Conservation (phyloP, 2,797 vertebrate species). For the Gymnoscopelus microlampas region DNA sequence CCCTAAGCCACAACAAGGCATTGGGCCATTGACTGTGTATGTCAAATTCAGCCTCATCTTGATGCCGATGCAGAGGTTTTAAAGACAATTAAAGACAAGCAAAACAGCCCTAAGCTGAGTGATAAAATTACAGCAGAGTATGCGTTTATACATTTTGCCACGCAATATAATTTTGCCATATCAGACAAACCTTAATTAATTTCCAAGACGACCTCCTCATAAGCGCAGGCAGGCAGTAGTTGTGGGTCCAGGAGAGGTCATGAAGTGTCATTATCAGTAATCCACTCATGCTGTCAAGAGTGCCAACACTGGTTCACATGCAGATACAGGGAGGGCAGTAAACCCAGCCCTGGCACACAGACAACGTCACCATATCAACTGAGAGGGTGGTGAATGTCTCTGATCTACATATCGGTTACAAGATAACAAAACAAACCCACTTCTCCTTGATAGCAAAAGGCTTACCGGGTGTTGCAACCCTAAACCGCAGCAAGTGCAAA, state of each 20-base stretch:
- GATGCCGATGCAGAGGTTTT: too few species aligned
- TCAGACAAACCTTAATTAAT: too few species aligned
- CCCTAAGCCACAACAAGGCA: too few species aligned
- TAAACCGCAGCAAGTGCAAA: slow-evolving; percentile 48
- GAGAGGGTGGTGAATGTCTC: too few species aligned
- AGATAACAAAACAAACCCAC: neutral
- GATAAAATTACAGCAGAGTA: neutral
- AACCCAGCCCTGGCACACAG: neutral
- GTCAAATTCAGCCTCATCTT: too few species aligned
- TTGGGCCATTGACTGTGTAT: too few species aligned
- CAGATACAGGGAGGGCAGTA: slow-evolving; percentile 5
- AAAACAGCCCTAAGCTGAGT: neutral
- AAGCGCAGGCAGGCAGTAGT: slow-evolving; percentile 12
- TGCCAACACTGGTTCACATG: slow-evolving; percentile 31
- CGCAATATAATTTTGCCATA: too few species aligned
- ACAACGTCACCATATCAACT: neutral
- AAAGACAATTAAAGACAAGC: too few species aligned
- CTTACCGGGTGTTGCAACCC: slow-evolving; percentile 4
- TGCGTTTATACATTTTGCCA: neutral
- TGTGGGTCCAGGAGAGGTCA: slow-evolving; percentile 35
- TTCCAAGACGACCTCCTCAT: too few species aligned
- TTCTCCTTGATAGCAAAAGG: slow-evolving; percentile 16
- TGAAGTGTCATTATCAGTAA: slow-evolving; percentile 45
- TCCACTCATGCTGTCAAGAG: slow-evolving; percentile 48
- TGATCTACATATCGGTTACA: too few species aligned